Evolutionary conservation across 2,888 invertebrate genomes (phyloP), one percentile per base, ranked within the genome.

Genomic region (Polydrusus pterygomalis): DNA sequence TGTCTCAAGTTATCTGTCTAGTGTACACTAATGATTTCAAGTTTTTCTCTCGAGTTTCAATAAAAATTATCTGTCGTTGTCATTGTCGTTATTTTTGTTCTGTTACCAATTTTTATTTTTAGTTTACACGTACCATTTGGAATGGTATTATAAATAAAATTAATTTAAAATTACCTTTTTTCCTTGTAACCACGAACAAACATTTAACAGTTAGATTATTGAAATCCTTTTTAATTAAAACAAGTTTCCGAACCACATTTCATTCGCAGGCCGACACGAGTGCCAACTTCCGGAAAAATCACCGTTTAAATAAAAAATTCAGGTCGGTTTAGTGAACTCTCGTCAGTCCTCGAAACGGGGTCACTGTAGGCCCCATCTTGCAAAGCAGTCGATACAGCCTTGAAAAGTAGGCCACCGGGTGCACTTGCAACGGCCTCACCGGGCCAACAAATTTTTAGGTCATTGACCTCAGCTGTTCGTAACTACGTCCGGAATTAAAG

Each of bases 321-420:
- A 51, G 38, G 54, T 43, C 54, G 56, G 68, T 54, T 54, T 38
- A 54, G 34, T 60, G 45, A 58, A 70, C 58, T 58, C 38, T 8
- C 25, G 15, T 58, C 17, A 9, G 43, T 56, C 49, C 20, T 25
- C 47, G 30, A 58, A 63, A 68, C 47, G 72, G 60, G 72, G 69
- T 45, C 75, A 58, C 56, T 56, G 54, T 54, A 54, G 54, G 63
- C 70, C 70, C 30, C 70, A 56, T 77, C 68, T 64, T 70, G 77
- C 74, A 70, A 67, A 79, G 79, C 78, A 85, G 85, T 86, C 86
- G 85, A 86, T 86, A 85, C 84, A 86, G 86, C 86, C 83, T 86
- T 85, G 85, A 86, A 85, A 86, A 83, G 83, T 86, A 82, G 86
- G 86, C 86, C 86, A 84, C 84, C 76, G 81, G 83, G 85, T 83